Conservation (phyloP, 2,888 invertebrate genomes). For the Lasius platythorax region DNA sequence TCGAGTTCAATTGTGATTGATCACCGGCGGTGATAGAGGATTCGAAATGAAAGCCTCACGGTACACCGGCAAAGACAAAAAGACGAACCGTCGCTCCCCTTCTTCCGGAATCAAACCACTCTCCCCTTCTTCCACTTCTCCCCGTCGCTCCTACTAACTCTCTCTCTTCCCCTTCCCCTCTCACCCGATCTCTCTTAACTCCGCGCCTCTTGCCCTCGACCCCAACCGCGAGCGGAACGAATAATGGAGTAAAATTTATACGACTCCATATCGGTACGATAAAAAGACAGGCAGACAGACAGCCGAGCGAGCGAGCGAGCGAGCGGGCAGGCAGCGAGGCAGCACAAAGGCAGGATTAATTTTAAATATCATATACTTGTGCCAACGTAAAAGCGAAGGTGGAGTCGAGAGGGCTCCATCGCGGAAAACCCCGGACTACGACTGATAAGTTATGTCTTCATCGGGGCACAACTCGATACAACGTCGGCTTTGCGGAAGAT, state of each 20-base stretch:
- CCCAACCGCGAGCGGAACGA: constrained; percentile 70
- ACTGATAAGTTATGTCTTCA: constrained; percentile 77
- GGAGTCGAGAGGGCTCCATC: constrained; percentile 73
- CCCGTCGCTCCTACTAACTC: constrained; percentile 50
- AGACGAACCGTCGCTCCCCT: constrained; percentile 72
- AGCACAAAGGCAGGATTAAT: constrained; percentile 85
- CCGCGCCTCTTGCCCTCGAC: constrained; percentile 61
- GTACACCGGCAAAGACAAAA: constrained; percentile 80
- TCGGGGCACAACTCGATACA: constrained; percentile 58
- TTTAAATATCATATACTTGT: constrained; percentile 84
- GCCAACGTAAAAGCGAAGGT: constrained; percentile 75
- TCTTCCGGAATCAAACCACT: constrained; percentile 50
- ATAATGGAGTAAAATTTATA: constrained; percentile 85
- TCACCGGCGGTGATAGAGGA: constrained; percentile 84
- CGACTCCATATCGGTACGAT: constrained; percentile 84
- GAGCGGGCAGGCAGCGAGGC: constrained; percentile 68
- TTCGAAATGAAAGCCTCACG: constrained; percentile 82
- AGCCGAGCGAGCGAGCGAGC: constrained; percentile 64
- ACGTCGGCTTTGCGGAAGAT: constrained; percentile 65
- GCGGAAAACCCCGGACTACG: constrained; percentile 66
- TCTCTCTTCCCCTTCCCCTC: constrained; percentile 27
- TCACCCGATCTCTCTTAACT: constrained; percentile 56
- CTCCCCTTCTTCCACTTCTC: constrained; percentile 53
- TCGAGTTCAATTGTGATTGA: constrained; percentile 84
- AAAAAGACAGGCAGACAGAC: constrained; percentile 83